Evolutionary conservation across 2,797 vertebrate species (phyloP).

Genomic region (Mionectes olivaceus): DNA sequence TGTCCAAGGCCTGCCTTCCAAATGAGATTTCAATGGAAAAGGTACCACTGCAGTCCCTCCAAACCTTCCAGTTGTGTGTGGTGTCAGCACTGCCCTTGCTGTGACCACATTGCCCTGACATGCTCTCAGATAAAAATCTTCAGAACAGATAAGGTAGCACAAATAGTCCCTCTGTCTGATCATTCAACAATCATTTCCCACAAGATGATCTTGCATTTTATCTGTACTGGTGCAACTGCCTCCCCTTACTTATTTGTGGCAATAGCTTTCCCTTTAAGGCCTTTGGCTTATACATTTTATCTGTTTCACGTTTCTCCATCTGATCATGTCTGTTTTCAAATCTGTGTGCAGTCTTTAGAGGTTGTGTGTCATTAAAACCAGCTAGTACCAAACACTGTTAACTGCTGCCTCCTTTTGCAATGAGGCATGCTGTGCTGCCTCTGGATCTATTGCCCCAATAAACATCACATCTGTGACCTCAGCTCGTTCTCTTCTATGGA

Average conservation of each 20-base stretch:
- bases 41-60: not conserved
- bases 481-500: not conserved
- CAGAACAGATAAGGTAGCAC: not conserved
- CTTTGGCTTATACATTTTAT: not conserved
- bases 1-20: not conserved
- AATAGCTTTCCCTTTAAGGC: not conserved
- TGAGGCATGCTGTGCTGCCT: slow-evolving; percentile 57
- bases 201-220: not conserved
- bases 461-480: slow-evolving; percentile 62
- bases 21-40: not conserved
- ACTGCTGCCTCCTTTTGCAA: slow-evolving; percentile 42
- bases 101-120: not conserved
- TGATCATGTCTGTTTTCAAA: slow-evolving; percentile 10
- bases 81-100: not conserved
- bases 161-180: not conserved
- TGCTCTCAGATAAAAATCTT: not conserved
- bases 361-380: slow-evolving; percentile 7
- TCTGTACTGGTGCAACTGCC: not conserved
- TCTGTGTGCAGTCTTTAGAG: not conserved
- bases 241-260: not conserved
- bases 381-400: slow-evolving; percentile 6
- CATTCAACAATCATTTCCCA: slow-evolving; percentile 24
- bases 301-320: slow-evolving; percentile 1
- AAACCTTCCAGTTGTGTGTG: not conserved
- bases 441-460: slow-evolving; percentile 71